A percentile compares a stretch with the other conserved stretches of the same genome.
phyloP scores from a whole-genome alignment of 2,113 vertebrate genomes.

The Notarius quadriscutis region DNA sequence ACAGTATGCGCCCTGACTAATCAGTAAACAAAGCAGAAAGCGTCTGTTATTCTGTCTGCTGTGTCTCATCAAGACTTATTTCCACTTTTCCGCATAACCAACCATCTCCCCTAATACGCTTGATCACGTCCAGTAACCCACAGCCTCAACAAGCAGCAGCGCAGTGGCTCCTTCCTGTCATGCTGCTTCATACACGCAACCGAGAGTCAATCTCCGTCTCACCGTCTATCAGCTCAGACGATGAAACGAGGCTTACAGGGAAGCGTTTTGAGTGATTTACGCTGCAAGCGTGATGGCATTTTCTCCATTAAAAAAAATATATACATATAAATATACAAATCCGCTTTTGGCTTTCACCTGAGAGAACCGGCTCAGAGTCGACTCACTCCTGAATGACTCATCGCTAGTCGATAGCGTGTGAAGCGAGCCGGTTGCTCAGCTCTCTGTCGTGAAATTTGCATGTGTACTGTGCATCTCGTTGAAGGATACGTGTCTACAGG shows the following conservation, averaged over 20 bases:
- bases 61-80: neutral
- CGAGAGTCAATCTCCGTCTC: neutral
- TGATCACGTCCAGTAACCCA: neutral
- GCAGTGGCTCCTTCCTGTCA: neutral
- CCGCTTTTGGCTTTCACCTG: neutral
- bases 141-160: neutral
- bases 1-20: neutral
- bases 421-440: neutral
- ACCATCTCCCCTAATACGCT: neutral
- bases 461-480: neutral
- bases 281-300: neutral
- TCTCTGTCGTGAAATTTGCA: too few species aligned
- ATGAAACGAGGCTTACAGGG: neutral
- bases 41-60: neutral
- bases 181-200: neutral
- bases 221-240: neutral
- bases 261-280: neutral
- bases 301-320: neutral
- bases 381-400: neutral
- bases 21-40: neutral
- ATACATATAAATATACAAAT: neutral
- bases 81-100: neutral
- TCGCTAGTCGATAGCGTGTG: neutral
- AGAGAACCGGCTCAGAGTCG: neutral
- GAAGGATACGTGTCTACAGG: neutral